Percentiles rank a stretch among this genome's conserved stretches.
phyloP scores from a whole-genome alignment of 92 coral and sea anemone genomes.

The Porites rus region DNA sequence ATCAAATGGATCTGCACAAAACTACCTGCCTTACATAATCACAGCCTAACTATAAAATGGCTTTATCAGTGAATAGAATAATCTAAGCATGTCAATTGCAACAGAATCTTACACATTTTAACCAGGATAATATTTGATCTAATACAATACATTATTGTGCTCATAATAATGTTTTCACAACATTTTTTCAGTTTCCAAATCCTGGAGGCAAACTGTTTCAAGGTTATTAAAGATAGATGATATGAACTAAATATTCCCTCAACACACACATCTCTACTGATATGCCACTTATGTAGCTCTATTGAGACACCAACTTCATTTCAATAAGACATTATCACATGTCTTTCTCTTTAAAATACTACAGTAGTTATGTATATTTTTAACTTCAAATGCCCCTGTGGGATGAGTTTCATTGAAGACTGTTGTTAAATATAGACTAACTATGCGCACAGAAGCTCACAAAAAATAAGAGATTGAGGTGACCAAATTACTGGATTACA shows the following conservation, averaged over 20 bases:
- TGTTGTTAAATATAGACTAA: too few relatives aligned
- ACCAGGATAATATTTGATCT: not conserved
- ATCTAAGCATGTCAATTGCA: too few relatives aligned
- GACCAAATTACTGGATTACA: not conserved
- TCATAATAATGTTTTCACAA: not conserved
- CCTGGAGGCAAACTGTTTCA: constrained; percentile 29
- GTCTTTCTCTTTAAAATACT: too few relatives aligned
- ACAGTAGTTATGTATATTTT: not conserved
- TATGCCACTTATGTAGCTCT: not conserved
- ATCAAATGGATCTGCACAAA: not conserved
- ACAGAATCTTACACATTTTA: too few relatives aligned
- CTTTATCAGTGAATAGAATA: not conserved
- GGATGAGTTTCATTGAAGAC: too few relatives aligned
- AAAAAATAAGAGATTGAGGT: not conserved
- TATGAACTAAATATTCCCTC: constrained; percentile 1
- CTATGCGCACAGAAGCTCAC: not conserved
- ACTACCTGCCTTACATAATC: not conserved
- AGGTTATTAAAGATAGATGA: constrained; percentile 46
- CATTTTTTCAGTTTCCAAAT: constrained; percentile 10
- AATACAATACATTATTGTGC: not conserved
- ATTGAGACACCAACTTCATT: not conserved
- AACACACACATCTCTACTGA: not conserved
- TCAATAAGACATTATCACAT: not conserved
- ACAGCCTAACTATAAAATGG: not conserved
- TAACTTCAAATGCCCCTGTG: too few relatives aligned